phyloP scores from a whole-genome alignment of 2,113 vertebrate genomes.

The Dinomys branickii region DNA sequence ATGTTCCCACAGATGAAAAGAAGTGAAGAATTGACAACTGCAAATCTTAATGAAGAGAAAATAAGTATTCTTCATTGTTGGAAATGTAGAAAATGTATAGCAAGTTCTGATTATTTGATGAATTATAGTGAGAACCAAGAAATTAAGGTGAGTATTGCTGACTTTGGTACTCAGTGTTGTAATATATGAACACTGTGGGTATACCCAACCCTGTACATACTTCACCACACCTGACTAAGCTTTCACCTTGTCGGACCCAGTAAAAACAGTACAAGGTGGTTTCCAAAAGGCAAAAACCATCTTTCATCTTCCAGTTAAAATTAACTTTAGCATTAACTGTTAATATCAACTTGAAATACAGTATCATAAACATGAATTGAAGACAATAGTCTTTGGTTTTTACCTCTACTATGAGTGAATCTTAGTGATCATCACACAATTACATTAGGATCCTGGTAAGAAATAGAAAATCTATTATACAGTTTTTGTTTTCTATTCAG shows the following conservation, averaged over 20 bases:
- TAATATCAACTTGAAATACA: constrained; percentile 3
- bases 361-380: not conserved
- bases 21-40: constrained; percentile 63
- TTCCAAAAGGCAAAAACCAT: not conserved
- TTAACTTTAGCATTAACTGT: constrained; percentile 40
- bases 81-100: constrained; percentile 85
- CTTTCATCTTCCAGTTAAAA: not conserved
- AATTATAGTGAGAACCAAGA: constrained; percentile 66
- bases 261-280: constrained; percentile 15
- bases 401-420: not conserved
- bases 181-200: not conserved
- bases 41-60: constrained; percentile 71
- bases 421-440: not conserved
- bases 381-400: not conserved
- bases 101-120: constrained; percentile 81
- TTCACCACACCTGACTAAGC: not conserved
- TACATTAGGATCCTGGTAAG: constrained; percentile 31
- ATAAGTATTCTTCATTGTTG: constrained; percentile 80
- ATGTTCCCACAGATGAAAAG: constrained; percentile 73
- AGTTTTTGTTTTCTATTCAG: not conserved
- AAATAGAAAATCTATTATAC: not conserved
- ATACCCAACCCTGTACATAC: not conserved
- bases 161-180: not conserved
- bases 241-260: not conserved
- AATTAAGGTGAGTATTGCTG: constrained; percentile 74